Evolutionary conservation across 2,888 invertebrate genomes (phyloP).

Genomic region (Synanthedon formicaeformis): DNA sequence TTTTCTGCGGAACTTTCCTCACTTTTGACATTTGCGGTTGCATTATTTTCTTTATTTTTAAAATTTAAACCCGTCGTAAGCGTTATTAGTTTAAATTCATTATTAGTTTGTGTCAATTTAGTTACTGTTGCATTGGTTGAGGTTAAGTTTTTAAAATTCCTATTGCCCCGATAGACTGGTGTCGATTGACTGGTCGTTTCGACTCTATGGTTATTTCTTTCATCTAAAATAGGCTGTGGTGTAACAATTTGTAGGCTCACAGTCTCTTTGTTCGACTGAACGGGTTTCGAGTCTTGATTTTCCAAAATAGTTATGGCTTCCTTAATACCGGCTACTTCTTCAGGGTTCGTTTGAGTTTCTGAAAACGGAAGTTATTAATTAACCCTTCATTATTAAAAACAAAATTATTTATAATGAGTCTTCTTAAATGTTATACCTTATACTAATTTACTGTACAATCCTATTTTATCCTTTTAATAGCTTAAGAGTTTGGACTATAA

Average conservation of each 20-base stretch:
- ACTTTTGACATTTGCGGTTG: constrained; percentile 9
- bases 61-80: constrained; percentile 39
- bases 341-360: constrained; percentile 45
- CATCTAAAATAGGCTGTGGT: constrained; percentile 44
- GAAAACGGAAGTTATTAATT: constrained; percentile 5
- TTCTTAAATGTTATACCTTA: no score
- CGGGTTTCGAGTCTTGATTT: constrained; percentile 35
- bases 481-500: no score
- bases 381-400: no score
- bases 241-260: constrained; percentile 34
- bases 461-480: no score
- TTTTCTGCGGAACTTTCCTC: constrained; percentile 29
- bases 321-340: constrained; percentile 52
- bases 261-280: constrained; percentile 12
- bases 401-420: no score
- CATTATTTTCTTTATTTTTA: constrained; percentile 20
- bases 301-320: constrained; percentile 56
- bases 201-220: constrained; percentile 35
- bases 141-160: constrained; percentile 29
- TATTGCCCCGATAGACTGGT: constrained; percentile 48
- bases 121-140: constrained; percentile 18
- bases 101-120: constrained; percentile 15
- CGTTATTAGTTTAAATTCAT: constrained; percentile 31
- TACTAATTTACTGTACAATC: no score
- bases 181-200: constrained; percentile 27